A percentile compares a stretch with the other conserved stretches of the same genome.
These are phyloP conservation scores for Distichodus sexfasciatus DNA, from an alignment of 2,797 vertebrate genomes.

Conservation along the genomic window DNA sequence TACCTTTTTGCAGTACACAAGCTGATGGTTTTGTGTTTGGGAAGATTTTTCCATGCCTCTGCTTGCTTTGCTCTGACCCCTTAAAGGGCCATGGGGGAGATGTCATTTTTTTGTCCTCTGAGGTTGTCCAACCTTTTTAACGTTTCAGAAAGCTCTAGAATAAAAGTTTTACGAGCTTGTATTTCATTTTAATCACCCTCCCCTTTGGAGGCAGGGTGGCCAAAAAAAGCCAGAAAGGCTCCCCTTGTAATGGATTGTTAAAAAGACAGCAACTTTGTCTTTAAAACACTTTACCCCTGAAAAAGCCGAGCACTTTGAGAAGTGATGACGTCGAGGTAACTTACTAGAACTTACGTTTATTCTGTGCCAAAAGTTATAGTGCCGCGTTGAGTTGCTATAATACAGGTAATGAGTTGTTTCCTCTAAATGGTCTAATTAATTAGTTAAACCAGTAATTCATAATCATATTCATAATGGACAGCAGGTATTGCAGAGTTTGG, in stretches of 20 bases:
- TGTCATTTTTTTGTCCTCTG: slow-evolving; percentile 43
- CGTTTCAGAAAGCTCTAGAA: slow-evolving; percentile 55
- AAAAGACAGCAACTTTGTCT: slow-evolving; percentile 18
- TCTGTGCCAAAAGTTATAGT: slow-evolving; percentile 7
- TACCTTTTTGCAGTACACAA: slow-evolving; percentile 42
- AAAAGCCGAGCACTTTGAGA: background rate
- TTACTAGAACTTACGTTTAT: slow-evolving; percentile 11
- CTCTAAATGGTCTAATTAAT: no score
- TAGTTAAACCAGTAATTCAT: no score
- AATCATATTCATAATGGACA: no score
- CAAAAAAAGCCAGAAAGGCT: slow-evolving; percentile 39
- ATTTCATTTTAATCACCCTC: slow-evolving; percentile 64
- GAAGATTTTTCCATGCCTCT: slow-evolving; percentile 44
- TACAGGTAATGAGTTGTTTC: no score
- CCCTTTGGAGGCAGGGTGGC: slow-evolving; percentile 31
- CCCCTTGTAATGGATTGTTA: slow-evolving; percentile 30
- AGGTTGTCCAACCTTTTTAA: slow-evolving; percentile 54
- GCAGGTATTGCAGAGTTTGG: no score
- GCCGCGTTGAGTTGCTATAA: no score
- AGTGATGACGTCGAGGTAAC: background rate
- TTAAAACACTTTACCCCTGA: background rate
- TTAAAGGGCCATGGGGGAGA: slow-evolving; percentile 33
- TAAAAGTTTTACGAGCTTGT: slow-evolving; percentile 55
- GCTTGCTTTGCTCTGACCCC: slow-evolving; percentile 31
- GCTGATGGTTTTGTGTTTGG: slow-evolving; percentile 51